Evolutionary conservation across 2,888 invertebrate genomes (phyloP).

Genomic region (Tanytarsus gracilentus): DNA sequence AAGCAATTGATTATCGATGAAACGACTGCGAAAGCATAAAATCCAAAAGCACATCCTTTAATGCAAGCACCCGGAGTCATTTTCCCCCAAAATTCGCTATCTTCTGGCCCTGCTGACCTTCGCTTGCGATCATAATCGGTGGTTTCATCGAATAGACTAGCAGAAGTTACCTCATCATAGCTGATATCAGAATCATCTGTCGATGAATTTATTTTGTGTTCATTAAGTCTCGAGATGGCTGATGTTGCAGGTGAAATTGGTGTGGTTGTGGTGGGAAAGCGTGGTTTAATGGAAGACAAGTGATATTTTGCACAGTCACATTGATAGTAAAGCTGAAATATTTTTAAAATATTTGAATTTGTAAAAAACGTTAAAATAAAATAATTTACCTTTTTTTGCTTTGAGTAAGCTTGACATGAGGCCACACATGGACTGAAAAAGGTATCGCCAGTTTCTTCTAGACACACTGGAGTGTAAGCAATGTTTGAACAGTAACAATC

Average conservation of each 20-base stretch:
- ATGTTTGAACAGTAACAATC: slow-evolving; percentile 51
- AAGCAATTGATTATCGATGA: slow-evolving; percentile 50
- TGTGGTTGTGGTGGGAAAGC: neutral
- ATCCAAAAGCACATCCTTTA: slow-evolving; percentile 44
- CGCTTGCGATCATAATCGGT: too few relatives aligned
- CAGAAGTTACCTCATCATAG: too few relatives aligned
- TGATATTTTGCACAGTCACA: slow-evolving; percentile 10
- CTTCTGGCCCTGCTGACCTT: neutral
- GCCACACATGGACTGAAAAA: slow-evolving; percentile 68
- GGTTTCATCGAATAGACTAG: too few relatives aligned
- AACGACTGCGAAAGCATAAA: slow-evolving; percentile 46
- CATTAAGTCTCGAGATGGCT: too few relatives aligned
- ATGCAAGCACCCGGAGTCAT: slow-evolving; percentile 45
- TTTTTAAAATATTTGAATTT: too few relatives aligned
- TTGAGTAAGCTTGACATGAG: slow-evolving; percentile 46
- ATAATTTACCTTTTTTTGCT: slow-evolving; percentile 30
- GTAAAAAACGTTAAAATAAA: too few relatives aligned
- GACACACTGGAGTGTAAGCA: slow-evolving; percentile 57
- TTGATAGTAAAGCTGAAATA: slow-evolving; percentile 12
- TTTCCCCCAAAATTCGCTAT: slow-evolving; percentile 20
- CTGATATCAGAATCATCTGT: too few relatives aligned
- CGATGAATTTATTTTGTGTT: too few relatives aligned
- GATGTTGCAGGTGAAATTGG: too few relatives aligned
- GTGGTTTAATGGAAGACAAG: neutral
- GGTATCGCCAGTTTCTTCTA: slow-evolving; percentile 47